Evolutionary conservation across 2,113 vertebrate genomes (phyloP).

Genomic region (Dasyprocta punctata): DNA sequence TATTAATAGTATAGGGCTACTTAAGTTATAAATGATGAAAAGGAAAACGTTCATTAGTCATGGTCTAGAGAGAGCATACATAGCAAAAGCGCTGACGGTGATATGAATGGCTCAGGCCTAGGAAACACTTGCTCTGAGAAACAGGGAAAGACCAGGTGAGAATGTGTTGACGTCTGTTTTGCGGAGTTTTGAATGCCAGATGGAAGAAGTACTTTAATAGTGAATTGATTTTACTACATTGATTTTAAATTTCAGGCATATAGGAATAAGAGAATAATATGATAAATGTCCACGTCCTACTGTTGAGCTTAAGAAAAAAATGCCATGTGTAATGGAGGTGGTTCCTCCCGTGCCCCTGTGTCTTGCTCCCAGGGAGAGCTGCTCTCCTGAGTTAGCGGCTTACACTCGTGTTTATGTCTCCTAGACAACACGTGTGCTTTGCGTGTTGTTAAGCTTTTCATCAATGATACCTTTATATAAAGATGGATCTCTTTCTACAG

Average conservation of each 20-base stretch:
- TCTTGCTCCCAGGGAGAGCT: not conserved
- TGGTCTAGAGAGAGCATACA: not conserved
- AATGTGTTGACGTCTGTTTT: not conserved
- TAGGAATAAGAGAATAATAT: not conserved
- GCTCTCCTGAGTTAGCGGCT: not conserved
- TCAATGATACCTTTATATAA: not conserved
- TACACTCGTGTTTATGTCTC: not conserved
- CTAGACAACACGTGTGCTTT: not conserved
- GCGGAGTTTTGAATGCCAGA: not conserved
- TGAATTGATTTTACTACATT: conserved; percentile 16
- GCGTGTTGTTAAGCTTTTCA: not conserved
- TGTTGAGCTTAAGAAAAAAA: not conserved
- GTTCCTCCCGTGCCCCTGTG: not conserved
- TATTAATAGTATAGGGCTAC: not conserved
- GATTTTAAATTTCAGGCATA: conserved; percentile 16
- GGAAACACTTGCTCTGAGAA: not conserved
- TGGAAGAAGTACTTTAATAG: not conserved
- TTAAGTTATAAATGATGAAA: conserved; percentile 41
- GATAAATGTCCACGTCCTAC: not conserved
- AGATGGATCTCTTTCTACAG: not conserved
- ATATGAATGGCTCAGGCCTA: not conserved
- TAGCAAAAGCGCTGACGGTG: not conserved
- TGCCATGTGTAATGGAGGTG: not conserved
- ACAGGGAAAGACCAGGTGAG: not conserved
- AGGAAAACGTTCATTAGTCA: conserved; percentile 1